These are phyloP conservation scores for Onychomys arenicola DNA, from an alignment of 2,797 vertebrate genomes.

Conservation along the genomic window DNA sequence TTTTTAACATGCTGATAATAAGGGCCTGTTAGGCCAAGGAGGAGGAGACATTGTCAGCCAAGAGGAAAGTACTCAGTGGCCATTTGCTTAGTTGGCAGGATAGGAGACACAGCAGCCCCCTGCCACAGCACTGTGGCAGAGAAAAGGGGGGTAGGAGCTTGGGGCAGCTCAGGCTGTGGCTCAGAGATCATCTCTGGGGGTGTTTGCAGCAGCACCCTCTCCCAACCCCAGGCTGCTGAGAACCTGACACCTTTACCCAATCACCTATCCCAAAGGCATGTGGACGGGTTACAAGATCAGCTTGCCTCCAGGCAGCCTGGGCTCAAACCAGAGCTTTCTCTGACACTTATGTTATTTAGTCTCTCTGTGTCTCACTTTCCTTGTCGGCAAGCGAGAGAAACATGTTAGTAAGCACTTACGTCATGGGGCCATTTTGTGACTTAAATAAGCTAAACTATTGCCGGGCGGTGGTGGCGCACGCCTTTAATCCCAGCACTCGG, in stretches of 20 bases:
- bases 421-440: background rate
- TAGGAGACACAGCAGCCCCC: background rate
- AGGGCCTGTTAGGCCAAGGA: slow-evolving; percentile 27
- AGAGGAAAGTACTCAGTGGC: background rate
- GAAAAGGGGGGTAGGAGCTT: too few species aligned
- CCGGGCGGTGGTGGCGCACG: too few species aligned
- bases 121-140: background rate
- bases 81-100: background rate
- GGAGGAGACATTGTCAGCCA: slow-evolving; percentile 13
- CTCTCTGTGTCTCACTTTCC: background rate
- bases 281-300: background rate
- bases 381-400: background rate
- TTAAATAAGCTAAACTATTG: background rate
- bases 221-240: background rate
- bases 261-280: background rate
- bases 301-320: background rate
- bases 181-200: background rate
- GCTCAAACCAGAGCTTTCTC: slow-evolving; percentile 42
- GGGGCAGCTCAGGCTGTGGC: background rate
- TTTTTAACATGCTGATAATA: slow-evolving; percentile 63
- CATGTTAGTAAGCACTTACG: background rate
- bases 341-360: background rate
- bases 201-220: background rate
- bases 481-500: too few species aligned
- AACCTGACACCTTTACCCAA: background rate